phyloP scores from a whole-genome alignment of 2,797 vertebrate genomes.

The Rhabdophis nuchalis region DNA sequence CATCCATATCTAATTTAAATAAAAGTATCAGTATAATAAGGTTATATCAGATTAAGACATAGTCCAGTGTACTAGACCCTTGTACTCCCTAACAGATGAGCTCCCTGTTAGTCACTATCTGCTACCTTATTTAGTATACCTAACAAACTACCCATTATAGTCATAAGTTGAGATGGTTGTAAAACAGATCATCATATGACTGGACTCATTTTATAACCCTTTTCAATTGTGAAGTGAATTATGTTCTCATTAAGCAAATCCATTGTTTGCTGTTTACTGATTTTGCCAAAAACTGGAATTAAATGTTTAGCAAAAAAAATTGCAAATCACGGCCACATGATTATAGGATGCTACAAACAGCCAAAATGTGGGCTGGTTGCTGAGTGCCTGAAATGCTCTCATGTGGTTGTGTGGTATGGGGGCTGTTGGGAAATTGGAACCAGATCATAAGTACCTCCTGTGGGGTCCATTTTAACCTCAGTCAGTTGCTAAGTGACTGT shows the following conservation, averaged over 20 bases:
- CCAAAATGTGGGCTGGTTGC: not conserved
- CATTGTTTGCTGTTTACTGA: not conserved
- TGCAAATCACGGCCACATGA: not conserved
- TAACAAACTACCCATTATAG: not conserved
- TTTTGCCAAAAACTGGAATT: not conserved
- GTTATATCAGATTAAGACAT: not conserved
- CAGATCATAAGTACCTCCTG: not conserved
- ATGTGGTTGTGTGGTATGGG: not conserved
- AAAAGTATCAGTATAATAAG: not conserved
- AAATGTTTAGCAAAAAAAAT: not conserved
- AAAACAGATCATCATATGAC: not conserved
- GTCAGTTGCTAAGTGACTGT: not conserved
- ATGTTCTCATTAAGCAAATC: not conserved
- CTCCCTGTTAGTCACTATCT: not conserved
- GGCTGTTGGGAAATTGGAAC: not conserved
- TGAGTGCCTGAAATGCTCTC: not conserved
- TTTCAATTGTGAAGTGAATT: not conserved
- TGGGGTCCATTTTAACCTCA: not conserved
- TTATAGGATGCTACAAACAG: not conserved
- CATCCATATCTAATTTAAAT: not conserved
- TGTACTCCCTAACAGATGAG: not conserved
- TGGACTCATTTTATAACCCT: not conserved
- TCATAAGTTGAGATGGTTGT: not conserved
- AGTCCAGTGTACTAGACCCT: not conserved
- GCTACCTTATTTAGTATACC: not conserved